These are phyloP conservation scores for Drosophila putrida DNA, from an alignment of 2,888 invertebrate genomes.

Conservation along the genomic window DNA sequence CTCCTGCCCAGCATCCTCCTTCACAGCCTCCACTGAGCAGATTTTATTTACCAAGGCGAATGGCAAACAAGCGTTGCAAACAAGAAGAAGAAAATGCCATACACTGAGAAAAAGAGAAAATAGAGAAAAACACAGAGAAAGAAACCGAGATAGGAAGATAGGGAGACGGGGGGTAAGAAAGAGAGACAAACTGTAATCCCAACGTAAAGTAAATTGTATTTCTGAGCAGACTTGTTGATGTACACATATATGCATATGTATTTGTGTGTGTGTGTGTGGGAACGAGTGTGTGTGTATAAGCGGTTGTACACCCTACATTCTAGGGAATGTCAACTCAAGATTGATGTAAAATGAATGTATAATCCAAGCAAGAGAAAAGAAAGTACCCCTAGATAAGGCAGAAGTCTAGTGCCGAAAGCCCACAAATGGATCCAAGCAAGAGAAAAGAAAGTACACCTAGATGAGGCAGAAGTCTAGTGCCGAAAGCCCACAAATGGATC, in stretches of 20 bases:
- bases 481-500: too few relatives aligned
- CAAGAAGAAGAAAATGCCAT: conserved; percentile 43
- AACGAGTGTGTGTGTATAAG: conserved; percentile 21
- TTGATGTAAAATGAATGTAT: accelerated
- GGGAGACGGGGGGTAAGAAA: neutral
- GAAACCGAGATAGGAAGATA: conserved; percentile 3
- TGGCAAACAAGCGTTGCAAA: conserved; percentile 66
- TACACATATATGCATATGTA: conserved; percentile 13
- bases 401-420: too few relatives aligned
- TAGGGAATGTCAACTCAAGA: conserved; percentile 1
- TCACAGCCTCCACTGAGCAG: conserved; percentile 47
- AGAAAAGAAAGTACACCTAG: too few relatives aligned
- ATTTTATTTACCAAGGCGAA: conserved; percentile 78
- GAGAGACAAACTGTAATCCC: conserved; percentile 68
- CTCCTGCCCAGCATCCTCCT: neutral
- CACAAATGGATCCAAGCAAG: too few relatives aligned
- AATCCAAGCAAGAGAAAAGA: too few relatives aligned
- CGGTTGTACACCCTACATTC: conserved; percentile 35
- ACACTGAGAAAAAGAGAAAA: conserved; percentile 29
- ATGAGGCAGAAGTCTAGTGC: too few relatives aligned
- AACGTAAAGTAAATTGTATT: conserved; percentile 79
- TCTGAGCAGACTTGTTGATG: conserved; percentile 78
- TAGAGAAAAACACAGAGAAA: conserved; percentile 30
- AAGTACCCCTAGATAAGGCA: too few relatives aligned
- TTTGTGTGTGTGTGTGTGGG: conserved; percentile 6